Evolutionary conservation across 1,140 invertebrate genomes (phyloP).

Genomic region (Pogonomyrmex californicus): DNA sequence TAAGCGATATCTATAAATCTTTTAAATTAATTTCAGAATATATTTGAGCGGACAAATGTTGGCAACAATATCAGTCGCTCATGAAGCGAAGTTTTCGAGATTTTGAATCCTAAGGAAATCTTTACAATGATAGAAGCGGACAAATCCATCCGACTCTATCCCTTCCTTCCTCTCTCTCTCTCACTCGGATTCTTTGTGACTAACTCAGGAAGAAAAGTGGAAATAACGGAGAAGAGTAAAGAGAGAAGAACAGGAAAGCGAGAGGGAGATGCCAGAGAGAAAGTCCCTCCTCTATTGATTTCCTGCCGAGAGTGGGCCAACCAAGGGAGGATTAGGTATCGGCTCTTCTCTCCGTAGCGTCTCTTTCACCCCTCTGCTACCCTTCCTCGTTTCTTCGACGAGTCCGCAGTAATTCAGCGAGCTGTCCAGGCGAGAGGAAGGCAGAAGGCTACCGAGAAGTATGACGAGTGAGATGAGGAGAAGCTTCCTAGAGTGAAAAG

Average conservation of each 20-base stretch:
- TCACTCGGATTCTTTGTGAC: neutral
- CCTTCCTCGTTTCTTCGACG: constrained; percentile 46
- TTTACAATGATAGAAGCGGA: neutral
- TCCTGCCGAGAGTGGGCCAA: constrained; percentile 80
- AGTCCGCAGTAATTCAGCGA: constrained; percentile 63
- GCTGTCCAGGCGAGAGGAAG: constrained; percentile 40
- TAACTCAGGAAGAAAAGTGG: constrained; percentile 22
- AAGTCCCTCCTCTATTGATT: constrained; percentile 83
- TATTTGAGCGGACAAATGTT: neutral
- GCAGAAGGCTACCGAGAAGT: neutral
- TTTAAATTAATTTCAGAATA: neutral
- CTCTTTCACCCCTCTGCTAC: constrained; percentile 26
- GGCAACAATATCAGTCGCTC: constrained; percentile 8
- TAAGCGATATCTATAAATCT: neutral
- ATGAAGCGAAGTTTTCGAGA: neutral
- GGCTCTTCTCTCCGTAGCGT: constrained; percentile 62
- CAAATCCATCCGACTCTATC: neutral
- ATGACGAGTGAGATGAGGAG: neutral
- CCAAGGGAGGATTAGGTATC: constrained; percentile 81
- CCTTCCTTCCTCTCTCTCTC: neutral
- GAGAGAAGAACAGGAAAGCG: constrained; percentile 27
- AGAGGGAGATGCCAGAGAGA: constrained; percentile 42
- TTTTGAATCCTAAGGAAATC: neutral
- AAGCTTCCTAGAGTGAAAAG: neutral
- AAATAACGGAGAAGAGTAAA: constrained; percentile 6